These are phyloP conservation scores for Protosalanx chinensis DNA, from an alignment of 2,797 vertebrate genomes.

Conservation along the genomic window DNA sequence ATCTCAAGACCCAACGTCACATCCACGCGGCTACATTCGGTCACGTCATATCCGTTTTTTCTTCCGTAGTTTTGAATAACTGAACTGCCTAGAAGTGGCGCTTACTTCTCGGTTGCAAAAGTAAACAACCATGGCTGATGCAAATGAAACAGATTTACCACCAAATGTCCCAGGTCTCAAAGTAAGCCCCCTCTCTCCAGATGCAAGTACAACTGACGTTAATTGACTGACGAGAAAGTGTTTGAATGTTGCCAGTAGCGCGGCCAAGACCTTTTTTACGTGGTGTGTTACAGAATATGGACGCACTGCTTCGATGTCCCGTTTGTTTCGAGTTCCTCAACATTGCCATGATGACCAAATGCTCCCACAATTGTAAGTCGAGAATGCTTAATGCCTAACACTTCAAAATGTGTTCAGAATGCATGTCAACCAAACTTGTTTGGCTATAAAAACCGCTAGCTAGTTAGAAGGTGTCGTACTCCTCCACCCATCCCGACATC, in stretches of 20 bases:
- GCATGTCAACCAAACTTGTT: neutral
- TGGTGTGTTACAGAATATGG: conserved; percentile 71
- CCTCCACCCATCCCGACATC: neutral
- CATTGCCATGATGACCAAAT: conserved; percentile 89
- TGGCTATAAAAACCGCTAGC: neutral
- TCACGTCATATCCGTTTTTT: too few species aligned
- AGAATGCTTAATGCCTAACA: neutral
- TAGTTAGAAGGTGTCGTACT: neutral
- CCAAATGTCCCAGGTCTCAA: conserved; percentile 57
- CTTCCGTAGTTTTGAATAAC: too few species aligned
- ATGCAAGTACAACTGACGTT: too few species aligned
- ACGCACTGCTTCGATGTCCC: conserved; percentile 83
- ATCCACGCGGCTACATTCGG: too few species aligned
- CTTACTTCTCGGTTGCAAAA: too few species aligned
- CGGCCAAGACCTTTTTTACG: neutral
- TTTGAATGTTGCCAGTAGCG: neutral
- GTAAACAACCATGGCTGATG: conserved; percentile 47
- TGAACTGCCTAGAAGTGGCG: too few species aligned
- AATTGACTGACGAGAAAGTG: neutral
- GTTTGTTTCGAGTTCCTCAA: conserved; percentile 90
- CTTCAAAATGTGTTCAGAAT: too few species aligned
- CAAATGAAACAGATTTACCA: conserved; percentile 53
- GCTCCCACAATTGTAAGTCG: conserved; percentile 92
- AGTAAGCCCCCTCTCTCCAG: conserved; percentile 55
- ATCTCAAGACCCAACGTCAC: too few species aligned